Evolutionary conservation across 2,797 vertebrate genomes (phyloP), one percentile per base, ranked within the genome.

Genomic region (Sparidentex hasta): DNA sequence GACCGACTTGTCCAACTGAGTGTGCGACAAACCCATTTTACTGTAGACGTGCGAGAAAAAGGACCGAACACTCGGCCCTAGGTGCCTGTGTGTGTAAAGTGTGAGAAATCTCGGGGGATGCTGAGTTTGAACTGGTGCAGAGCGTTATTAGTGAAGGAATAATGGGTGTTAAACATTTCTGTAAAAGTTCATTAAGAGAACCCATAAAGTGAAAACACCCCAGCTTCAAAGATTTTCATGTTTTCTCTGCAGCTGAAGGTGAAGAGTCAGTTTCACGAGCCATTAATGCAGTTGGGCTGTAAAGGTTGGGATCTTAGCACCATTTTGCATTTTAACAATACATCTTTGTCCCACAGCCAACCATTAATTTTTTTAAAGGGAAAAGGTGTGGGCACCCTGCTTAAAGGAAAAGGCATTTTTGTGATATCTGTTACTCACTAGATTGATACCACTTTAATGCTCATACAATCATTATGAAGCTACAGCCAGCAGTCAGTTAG

Each of bases 151-250:
- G 38, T 44, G 17, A 18, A 25, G 55, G 27, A 50, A 65, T 21
- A 11, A 44, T 29, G 27, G 12, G 48, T 9, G 38, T 46, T 29
- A 29, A 9, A 56, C 23, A 18, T n/a, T 7, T 58, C 14, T 57
- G 57, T 66, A n/a, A 23, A 61, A 23, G 43, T 33, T 23, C 44
- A 23, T 56, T 62, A 50, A 47, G 38, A 47, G 25, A 54, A 44
- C 5, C 23, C 38, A 65, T 74, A n/a, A 59, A 59, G 25, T 46
- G 13, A 65, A 51, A 79, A 18, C 41, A 43, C 16, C 46, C 5
- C 14, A 59, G 16, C 43, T 25, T 55, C 3, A 52, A 46, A 51
- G 9, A 21, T 11, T 20, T 57, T 44, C 6, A 12, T 48, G 58
- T 56, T 55, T 41, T 55, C n/a, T 25, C 33, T 57, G 55, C 38